phyloP scores from a whole-genome alignment of 2,113 vertebrate species.

The Pipa parva region DNA sequence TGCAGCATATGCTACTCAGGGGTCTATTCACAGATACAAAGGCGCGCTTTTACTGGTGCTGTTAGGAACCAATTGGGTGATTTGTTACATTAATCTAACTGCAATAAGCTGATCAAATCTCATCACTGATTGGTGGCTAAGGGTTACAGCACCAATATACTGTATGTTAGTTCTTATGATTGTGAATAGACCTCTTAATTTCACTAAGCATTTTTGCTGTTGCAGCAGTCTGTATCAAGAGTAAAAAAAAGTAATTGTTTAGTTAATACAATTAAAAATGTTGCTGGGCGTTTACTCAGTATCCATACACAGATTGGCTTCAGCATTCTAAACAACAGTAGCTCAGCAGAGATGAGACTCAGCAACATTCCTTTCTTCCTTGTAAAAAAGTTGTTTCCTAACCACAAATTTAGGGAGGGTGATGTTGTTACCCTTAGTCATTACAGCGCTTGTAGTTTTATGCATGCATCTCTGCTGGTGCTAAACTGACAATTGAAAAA shows the following conservation, averaged over 20 bases:
- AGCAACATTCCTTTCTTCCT: slow-evolving; percentile 24
- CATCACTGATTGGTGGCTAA: too few relatives aligned
- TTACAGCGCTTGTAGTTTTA: slow-evolving; percentile 8
- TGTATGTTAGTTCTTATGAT: too few relatives aligned
- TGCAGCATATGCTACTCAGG: too few relatives aligned
- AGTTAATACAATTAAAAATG: neutral
- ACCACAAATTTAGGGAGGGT: slow-evolving; percentile 23
- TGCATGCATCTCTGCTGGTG: slow-evolving; percentile 13
- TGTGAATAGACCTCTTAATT: too few relatives aligned
- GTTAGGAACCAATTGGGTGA: too few relatives aligned
- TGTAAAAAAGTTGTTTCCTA: slow-evolving; percentile 20
- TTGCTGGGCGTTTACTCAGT: neutral
- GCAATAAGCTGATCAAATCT: too few relatives aligned
- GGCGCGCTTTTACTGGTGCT: too few relatives aligned
- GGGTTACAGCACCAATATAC: too few relatives aligned
- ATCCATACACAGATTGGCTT: neutral
- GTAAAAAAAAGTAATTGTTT: neutral
- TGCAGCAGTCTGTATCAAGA: too few relatives aligned
- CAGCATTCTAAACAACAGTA: neutral
- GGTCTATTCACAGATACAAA: too few relatives aligned
- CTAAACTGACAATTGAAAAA: slow-evolving; percentile 15
- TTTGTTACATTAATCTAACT: too few relatives aligned
- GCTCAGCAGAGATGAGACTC: neutral
- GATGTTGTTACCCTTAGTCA: slow-evolving; percentile 30
- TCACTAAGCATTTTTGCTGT: too few relatives aligned